phyloP scores from a whole-genome alignment of 2,113 vertebrate species.

The Cyrtonyx montezumae region DNA sequence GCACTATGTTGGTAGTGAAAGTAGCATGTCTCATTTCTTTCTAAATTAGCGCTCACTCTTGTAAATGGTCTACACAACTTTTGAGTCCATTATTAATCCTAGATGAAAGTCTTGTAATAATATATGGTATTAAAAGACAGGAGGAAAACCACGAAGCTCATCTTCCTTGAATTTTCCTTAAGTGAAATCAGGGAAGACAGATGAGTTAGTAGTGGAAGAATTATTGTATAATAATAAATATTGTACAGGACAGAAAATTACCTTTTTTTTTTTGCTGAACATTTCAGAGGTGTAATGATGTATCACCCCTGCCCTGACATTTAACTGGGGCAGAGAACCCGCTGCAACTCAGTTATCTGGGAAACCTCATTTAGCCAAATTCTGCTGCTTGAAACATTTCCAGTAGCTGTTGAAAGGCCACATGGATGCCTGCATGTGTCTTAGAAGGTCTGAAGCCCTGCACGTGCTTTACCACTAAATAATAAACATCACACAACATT shows the following conservation, averaged over 20 bases:
- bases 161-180: not conserved
- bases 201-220: constrained; percentile 15
- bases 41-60: not conserved
- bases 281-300: not conserved
- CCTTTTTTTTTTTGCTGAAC: not conserved
- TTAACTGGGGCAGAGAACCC: not conserved
- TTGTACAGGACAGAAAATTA: not conserved
- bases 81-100: not conserved
- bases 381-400: not conserved
- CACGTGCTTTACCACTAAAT: not conserved
- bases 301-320: not conserved
- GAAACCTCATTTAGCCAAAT: not conserved
- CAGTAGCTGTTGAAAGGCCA: not conserved
- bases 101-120: not conserved
- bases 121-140: not conserved
- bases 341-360: not conserved
- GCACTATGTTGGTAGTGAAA: not conserved
- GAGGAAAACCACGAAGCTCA: not conserved
- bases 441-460: not conserved
- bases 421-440: not conserved
- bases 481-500: not conserved
- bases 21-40: not conserved
- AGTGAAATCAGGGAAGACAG: not conserved
- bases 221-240: constrained; percentile 40
- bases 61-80: not conserved